Evolutionary conservation across 2,113 vertebrate species (phyloP).

Genomic region (Daphoenositta chrysoptera): DNA sequence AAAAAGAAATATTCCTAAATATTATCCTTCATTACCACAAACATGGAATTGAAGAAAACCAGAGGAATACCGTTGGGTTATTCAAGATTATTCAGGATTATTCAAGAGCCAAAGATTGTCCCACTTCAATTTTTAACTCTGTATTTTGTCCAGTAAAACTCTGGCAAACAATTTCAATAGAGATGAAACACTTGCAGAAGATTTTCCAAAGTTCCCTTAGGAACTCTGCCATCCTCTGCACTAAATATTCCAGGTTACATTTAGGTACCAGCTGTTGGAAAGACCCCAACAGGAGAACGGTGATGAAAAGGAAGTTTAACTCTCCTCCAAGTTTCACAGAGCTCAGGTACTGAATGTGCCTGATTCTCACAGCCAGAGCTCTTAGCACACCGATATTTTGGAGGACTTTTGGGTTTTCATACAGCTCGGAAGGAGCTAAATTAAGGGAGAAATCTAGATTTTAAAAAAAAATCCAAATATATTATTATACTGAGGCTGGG

Average conservation of each 20-base stretch:
- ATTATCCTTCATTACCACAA: not conserved
- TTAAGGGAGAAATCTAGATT: not conserved
- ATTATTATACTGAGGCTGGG: not conserved
- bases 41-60: not conserved
- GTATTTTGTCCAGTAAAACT: not conserved
- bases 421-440: not conserved
- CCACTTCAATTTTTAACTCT: not conserved
- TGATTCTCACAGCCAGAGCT: not conserved
- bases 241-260: not conserved
- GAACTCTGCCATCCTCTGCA: not conserved
- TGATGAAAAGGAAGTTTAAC: not conserved
- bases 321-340: not conserved
- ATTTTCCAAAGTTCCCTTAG: not conserved
- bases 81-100: not conserved
- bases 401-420: not conserved
- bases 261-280: not conserved
- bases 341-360: not conserved
- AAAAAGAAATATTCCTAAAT: not conserved
- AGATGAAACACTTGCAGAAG: not conserved
- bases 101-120: not conserved
- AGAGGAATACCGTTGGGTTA: not conserved
- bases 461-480: not conserved
- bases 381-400: not conserved
- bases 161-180: not conserved
- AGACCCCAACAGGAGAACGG: accelerated